Conservation (phyloP, 1,140 invertebrate species). For the Psix sp. region DNA sequence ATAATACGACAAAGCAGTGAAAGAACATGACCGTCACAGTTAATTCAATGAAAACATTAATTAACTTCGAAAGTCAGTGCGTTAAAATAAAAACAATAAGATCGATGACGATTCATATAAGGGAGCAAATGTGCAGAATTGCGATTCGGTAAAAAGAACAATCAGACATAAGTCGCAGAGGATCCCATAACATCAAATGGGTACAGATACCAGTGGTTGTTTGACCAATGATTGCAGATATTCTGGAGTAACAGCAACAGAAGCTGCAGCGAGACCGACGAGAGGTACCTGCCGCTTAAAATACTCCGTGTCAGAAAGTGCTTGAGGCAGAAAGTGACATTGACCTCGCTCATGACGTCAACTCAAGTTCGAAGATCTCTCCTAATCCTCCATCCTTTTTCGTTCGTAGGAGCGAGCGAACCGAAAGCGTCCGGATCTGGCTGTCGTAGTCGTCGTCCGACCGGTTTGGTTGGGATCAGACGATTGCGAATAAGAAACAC, state of each 20-base stretch:
- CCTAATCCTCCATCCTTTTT: conserved; percentile 28
- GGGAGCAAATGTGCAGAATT: no score
- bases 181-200: conserved; percentile 25
- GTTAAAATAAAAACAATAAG: no score
- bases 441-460: conserved; percentile 51
- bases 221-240: conserved; percentile 19
- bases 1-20: no score
- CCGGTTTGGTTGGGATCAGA: conserved; percentile 53
- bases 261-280: conserved; percentile 1
- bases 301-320: conserved; percentile 37
- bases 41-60: no score
- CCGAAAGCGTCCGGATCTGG: conserved; percentile 45
- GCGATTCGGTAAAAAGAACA: no score
- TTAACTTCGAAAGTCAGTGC: no score
- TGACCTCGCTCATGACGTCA: conserved; percentile 55
- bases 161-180: no score
- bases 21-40: no score
- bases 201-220: conserved; percentile 27
- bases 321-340: conserved; percentile 54
- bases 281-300: conserved; percentile 36
- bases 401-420: conserved; percentile 21
- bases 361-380: conserved; percentile 53
- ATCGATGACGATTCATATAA: no score
- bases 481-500: conserved; percentile 57
- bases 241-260: conserved; percentile 4